Evolutionary conservation across 1,140 invertebrate species (phyloP), one percentile per base, ranked within the genome.

Genomic region (Zaprionus ghesquierei): DNA sequence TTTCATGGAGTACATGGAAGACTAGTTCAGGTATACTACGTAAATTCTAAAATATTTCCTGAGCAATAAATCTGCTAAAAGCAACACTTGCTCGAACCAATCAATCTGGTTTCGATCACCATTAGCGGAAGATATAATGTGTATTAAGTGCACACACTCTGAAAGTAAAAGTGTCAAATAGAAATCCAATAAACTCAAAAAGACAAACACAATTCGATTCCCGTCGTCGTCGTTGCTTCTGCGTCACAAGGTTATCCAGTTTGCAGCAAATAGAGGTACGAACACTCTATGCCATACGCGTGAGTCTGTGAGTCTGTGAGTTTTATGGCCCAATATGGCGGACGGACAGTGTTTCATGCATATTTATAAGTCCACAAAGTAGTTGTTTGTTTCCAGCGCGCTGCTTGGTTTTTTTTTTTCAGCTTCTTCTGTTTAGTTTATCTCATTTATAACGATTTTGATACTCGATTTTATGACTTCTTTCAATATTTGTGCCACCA

Each of bases 301-400:
- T n/a, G n/a, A 61, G 35, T 54, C 66, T n/a, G 69, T 61, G 76
- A 58, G 56, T 77, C 81, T 73, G 69, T 61, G 76, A 61, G 56
- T 77, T 86, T 82, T 82, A 86, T 81, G 75, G 78, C 78, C 70
- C 66, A 86, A 86, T 72, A 81, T 79, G 84, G 75, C 59, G 23
- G 27, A 56, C 63, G 51, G 69, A 62, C 44, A 35, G 41, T 46
- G 15, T 8, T 56, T 73, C 59, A 86, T 86, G 75, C 79, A 86
- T 86, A 86, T 86, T 82, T 72, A 86, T 71, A 82, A 82, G 59
- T 31, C 56, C 15, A 54, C n/a, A 58, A 63, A 70, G 65, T 75
- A 51, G 53, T 54, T 53, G 18, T 51, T 68, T 31, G 12, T 68
- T 4, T 61, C n/a, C n/a, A n/a, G n/a, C n/a, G n/a, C n/a, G n/a